phyloP scores from a whole-genome alignment of 2,797 vertebrate species.

The Molossus alvarezi region DNA sequence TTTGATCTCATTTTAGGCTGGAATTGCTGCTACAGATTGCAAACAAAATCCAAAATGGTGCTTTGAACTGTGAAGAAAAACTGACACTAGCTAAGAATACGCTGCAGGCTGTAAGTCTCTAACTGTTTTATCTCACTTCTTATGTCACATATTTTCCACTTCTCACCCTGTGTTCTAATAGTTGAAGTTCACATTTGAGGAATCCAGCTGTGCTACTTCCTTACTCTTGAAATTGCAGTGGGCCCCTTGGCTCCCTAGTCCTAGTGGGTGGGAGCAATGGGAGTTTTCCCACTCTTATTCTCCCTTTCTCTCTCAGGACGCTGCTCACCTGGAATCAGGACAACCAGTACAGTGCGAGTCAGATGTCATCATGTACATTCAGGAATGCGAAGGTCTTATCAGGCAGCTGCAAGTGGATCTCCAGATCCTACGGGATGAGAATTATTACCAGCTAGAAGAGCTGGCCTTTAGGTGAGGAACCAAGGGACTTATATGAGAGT shows the following conservation, averaged over 20 bases:
- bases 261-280: not conserved
- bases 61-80: constrained; percentile 98
- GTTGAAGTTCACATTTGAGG: not conserved
- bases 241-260: not conserved
- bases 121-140: not conserved
- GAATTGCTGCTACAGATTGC: constrained; percentile 97
- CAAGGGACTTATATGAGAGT: not conserved
- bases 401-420: constrained; percentile 95
- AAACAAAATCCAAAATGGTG: constrained; percentile 98
- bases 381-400: constrained; percentile 96
- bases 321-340: constrained; percentile 95
- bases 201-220: constrained; percentile 19
- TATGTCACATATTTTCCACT: not conserved
- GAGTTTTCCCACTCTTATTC: not conserved
- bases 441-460: constrained; percentile 98
- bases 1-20: constrained; percentile 89
- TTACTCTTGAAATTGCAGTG: not conserved
- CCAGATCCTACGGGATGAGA: constrained; percentile 96
- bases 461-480: constrained; percentile 95
- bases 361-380: constrained; percentile 95
- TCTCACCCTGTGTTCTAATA: not conserved
- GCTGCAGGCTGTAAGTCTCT: constrained; percentile 95
- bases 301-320: constrained; percentile 91
- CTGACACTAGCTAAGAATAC: constrained; percentile 98
- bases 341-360: constrained; percentile 94